Evolutionary conservation across 2,888 invertebrate genomes (phyloP), one percentile per base, ranked within the genome.

Genomic region (Pemphredon lugubris): DNA sequence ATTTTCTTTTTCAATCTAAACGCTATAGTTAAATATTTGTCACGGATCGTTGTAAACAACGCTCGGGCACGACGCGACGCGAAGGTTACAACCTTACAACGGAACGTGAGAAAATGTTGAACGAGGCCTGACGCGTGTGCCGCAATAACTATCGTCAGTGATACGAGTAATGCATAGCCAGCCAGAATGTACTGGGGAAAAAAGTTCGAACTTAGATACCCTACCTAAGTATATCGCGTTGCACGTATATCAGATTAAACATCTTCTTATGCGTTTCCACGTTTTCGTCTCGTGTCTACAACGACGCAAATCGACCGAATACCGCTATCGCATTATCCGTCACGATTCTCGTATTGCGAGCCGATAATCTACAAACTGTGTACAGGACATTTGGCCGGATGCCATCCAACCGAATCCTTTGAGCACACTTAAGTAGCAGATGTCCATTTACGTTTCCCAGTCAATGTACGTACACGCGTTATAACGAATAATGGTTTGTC

Each of bases 261-360:
- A n/a, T 37, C 37, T 13, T 37, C 37, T 37, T 37, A 11, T 4
- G 37, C n/a, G n/a, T 37, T 37, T 13, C 2, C 1, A 13, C n/a
- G n/a, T 37, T 37, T 37, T 37, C 37, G 4, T n/a, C 13, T 37
- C 13, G n/a, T 13, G 4, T 37, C 37, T 1, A 13, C 5, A 13
- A 1, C 4, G 6, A 5, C 16, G 18, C 1, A 16, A 14, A 40
- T 40, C 16, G 16, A 16, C 16, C 11, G 40, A 40, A 40, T 16
- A 16, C 5, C 1, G 40, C 5, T 16, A 6, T 40, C 18, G 40
- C 18, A 48, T 32, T 34, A 34, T 18, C 18, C 34, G 32, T 16
- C 32, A 48, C 16, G 16, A 20, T 30, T 48, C 32, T 1, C 48
- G 48, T 48, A 48, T 34, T 48, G 30, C 48, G 11, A 48, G 20